Base-by-base conservation (phyloP, 1,140 invertebrate species). In the Steinernema feltiae region DNA sequence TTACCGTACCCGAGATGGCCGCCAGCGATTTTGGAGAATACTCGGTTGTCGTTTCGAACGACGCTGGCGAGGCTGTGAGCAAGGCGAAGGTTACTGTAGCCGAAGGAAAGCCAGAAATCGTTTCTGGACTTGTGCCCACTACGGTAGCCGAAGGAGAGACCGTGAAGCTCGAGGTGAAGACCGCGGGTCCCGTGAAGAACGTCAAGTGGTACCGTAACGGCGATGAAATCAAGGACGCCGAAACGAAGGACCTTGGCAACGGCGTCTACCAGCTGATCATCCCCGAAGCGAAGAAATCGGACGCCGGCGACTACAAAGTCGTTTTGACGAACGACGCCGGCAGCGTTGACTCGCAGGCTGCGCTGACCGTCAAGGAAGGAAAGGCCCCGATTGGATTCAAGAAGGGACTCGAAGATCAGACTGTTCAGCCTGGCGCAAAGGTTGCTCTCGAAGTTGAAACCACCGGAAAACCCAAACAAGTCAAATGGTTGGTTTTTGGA, bases 391-490 rank as follows among this genome's bases (percentile, higher is more conserved):
- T 94, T 83, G 91, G 89, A 15, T 63, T 63, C 24, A 27, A 17
- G 12, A 88, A 90, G 63, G 88, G 88, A 32, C 86, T 95, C 29
- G 85, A 87, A 48, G 91, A 94, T 82, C 88, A 90, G n/a, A 90
- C 90, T 0, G 91, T 92, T 0, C 91, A 90, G 48, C 92, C 93
- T 80, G 91, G 92, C 0, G 91, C 92, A 72, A 88, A 87, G 15
- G 90, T 92, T 84, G 89, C 93, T 0, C 90, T 94, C 53, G 89
- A 89, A 0, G 90, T 95, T 1, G 90, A 92, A 80, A 88, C 93
- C 2, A 91, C 92, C 74, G 92, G 92, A n/a, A 93, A 91, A 87
- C 93, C 94, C 0, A 91, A 91, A 82, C 92, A 92, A 29, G 90
- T 93, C n/a, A 90, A 90, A 86, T 93, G 92, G 92, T 89, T 83